Conservation (phyloP, 2,113 vertebrate genomes). For the Seriola rivoliana region DNA sequence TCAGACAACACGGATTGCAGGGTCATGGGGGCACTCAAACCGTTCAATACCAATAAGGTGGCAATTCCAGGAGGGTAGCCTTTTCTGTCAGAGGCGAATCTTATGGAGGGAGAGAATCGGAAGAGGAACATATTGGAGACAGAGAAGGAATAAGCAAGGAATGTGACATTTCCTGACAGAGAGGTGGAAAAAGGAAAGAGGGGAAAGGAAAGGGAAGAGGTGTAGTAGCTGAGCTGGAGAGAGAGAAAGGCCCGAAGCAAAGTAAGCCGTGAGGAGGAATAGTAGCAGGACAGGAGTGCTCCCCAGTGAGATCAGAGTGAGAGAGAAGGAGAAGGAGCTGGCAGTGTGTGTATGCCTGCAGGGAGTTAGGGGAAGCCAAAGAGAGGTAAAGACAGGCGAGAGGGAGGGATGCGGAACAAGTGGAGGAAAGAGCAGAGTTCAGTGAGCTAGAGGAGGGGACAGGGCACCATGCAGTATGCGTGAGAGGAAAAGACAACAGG, state of each 20-base stretch:
- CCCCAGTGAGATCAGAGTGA: conserved; percentile 70
- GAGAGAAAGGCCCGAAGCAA: conserved; percentile 51
- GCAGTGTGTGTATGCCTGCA: conserved; percentile 58
- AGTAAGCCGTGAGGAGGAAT: conserved; percentile 52
- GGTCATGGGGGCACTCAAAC: conserved; percentile 24
- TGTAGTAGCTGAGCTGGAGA: conserved; percentile 19
- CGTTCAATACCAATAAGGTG: conserved; percentile 40
- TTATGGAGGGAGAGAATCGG: neutral
- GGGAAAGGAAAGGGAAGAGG: conserved; percentile 8
- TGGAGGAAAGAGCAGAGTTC: conserved; percentile 38
- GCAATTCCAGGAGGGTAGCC: conserved; percentile 10
- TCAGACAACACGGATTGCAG: conserved; percentile 17
- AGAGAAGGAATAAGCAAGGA: neutral
- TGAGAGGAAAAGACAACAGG: conserved; percentile 29
- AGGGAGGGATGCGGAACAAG: conserved; percentile 35
- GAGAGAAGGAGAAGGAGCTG: conserved; percentile 54
- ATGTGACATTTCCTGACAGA: conserved; percentile 8
- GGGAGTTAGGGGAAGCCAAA: conserved; percentile 63
- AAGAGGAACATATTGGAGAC: neutral
- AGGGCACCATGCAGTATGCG: conserved; percentile 8
- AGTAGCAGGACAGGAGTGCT: conserved; percentile 67
- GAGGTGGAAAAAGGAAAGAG: conserved; percentile 3
- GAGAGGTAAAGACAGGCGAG: conserved; percentile 44
- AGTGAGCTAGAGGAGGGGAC: conserved; percentile 23
- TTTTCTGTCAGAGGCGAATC: conserved; percentile 26